phyloP scores from a whole-genome alignment of 1,140 invertebrate species.

The Zeugodacus cucurbitae region DNA sequence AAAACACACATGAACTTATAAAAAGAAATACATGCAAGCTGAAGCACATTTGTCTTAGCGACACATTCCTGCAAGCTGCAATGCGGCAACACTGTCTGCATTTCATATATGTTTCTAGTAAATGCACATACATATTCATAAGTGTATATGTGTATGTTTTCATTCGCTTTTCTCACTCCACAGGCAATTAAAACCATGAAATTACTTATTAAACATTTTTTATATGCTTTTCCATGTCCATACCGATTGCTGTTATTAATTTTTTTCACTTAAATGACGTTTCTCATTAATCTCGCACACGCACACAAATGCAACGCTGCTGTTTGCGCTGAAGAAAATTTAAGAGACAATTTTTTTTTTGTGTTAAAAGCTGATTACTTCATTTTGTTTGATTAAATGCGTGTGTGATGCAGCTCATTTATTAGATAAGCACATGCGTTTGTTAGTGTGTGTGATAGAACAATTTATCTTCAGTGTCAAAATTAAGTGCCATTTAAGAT shows the following conservation, averaged over 20 bases:
- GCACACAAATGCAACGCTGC: neutral
- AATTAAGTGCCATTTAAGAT: neutral
- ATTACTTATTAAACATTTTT: neutral
- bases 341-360: neutral
- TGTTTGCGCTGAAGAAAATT: neutral
- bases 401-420: neutral
- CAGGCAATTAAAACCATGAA: slow-evolving; percentile 9
- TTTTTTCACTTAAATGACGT: neutral
- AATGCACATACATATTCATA: neutral
- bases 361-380: neutral
- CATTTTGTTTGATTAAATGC: neutral
- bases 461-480: neutral
- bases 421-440: neutral
- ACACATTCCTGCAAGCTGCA: neutral
- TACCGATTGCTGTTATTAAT: neutral
- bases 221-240: neutral
- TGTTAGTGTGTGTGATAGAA: neutral
- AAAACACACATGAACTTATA: too few relatives aligned
- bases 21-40: neutral
- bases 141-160: neutral
- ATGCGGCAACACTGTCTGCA: too few relatives aligned
- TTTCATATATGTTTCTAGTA: neutral
- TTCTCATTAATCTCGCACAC: neutral
- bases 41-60: neutral
- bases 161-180: neutral